phyloP scores from a whole-genome alignment of 1,140 invertebrate species.

The Aleiodes sp. region DNA sequence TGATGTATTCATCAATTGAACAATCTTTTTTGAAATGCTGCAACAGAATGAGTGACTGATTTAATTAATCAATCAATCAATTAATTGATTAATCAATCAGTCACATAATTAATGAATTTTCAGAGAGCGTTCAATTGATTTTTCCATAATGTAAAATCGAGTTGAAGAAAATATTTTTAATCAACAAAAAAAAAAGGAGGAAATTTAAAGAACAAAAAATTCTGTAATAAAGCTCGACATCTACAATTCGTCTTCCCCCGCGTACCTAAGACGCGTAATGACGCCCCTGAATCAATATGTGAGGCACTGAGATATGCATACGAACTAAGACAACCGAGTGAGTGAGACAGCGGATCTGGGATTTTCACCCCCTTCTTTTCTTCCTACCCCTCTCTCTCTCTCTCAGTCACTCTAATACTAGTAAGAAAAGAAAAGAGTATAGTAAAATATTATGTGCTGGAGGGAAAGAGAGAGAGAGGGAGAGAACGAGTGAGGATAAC shows the following conservation, averaged over 20 bases:
- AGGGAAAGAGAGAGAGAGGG: not conserved
- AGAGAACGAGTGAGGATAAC: not conserved
- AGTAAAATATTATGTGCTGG: too few relatives aligned
- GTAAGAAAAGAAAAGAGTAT: not conserved
- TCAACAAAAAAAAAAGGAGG: not conserved
- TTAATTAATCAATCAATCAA: too few relatives aligned
- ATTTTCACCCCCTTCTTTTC: not conserved
- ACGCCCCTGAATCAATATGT: slow-evolving; percentile 47
- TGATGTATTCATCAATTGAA: too few relatives aligned
- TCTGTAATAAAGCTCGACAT: not conserved
- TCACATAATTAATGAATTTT: too few relatives aligned
- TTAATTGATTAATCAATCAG: too few relatives aligned
- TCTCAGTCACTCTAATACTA: not conserved
- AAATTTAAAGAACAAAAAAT: not conserved
- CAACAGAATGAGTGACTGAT: too few relatives aligned
- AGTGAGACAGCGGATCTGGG: slow-evolving; percentile 36
- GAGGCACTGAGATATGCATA: slow-evolving; percentile 48
- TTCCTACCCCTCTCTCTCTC: not conserved
- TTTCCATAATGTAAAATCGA: too few relatives aligned
- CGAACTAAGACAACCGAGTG: slow-evolving; percentile 44
- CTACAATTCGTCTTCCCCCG: too few relatives aligned
- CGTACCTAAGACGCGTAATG: slow-evolving; percentile 42
- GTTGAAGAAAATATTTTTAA: too few relatives aligned
- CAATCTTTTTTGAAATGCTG: too few relatives aligned
- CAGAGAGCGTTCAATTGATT: too few relatives aligned